Percentiles rank a stretch among this genome's conserved stretches.
Conservation (phyloP, 2,888 invertebrate species). For the Stenotaenia linearis region DNA sequence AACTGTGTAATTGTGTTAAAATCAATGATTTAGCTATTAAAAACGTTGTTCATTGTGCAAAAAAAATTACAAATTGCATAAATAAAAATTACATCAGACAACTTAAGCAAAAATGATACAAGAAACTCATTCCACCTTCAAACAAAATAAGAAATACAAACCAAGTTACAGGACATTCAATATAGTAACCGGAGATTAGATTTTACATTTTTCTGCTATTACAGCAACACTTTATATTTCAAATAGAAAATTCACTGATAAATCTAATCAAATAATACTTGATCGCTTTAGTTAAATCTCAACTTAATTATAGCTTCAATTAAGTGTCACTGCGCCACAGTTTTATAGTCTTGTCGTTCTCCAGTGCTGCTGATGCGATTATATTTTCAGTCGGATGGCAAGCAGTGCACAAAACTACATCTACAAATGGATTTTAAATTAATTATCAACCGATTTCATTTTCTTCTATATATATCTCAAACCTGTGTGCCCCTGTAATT, state of each 20-base stretch:
- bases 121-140: background rate
- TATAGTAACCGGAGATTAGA: background rate
- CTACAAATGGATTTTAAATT: slow-evolving; percentile 49
- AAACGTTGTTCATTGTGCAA: background rate
- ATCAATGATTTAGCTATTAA: too few species aligned
- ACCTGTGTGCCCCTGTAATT: slow-evolving; percentile 93
- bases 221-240: background rate
- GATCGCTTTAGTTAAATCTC: background rate
- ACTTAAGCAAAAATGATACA: background rate
- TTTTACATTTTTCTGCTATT: background rate
- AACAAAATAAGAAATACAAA: background rate
- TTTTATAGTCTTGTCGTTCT: slow-evolving; percentile 98
- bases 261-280: background rate
- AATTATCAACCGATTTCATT: slow-evolving; percentile 16
- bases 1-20: too few species aligned
- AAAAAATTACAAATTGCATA: background rate
- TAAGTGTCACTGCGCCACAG: slow-evolving; percentile 84
- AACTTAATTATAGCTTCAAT: background rate
- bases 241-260: background rate
- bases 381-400: slow-evolving; percentile 99
- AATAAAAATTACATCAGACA: background rate
- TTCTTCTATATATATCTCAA: background rate
- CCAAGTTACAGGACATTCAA: background rate
- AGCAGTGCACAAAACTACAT: slow-evolving; percentile 91
- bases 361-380: slow-evolving; percentile 96